Conservation (phyloP, 2,888 invertebrate genomes). For the Polydrusus pterygomalis region DNA sequence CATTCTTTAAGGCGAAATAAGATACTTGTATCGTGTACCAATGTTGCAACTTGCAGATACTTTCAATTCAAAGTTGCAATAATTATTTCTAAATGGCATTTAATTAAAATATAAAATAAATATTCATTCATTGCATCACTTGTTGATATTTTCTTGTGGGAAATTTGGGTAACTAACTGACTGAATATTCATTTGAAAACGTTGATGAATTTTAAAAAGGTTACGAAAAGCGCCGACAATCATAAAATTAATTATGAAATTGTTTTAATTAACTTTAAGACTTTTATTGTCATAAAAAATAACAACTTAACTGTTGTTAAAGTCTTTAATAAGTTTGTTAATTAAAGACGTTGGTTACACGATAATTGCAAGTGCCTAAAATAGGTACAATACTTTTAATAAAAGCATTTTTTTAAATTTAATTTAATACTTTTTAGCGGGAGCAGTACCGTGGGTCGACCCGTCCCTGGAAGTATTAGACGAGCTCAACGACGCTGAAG, state of each 20-base stretch:
- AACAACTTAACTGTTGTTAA: no score
- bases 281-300: no score
- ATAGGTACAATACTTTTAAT: no score
- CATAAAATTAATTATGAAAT: no score
- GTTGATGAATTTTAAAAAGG: background rate
- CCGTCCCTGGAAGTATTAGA: conserved; percentile 81
- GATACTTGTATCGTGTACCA: background rate
- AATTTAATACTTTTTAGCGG: conserved; percentile 16
- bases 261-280: no score
- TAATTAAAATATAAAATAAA: background rate
- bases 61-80: background rate
- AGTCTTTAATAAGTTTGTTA: no score
- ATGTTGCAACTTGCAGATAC: background rate
- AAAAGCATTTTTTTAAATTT: no score
- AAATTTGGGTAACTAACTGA: background rate
- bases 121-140: background rate
- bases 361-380: no score
- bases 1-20: no score
- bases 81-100: background rate
- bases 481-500: conserved; percentile 82
- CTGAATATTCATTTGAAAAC: conserved; percentile 5
- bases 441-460: conserved; percentile 71
- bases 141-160: conserved; percentile 7
- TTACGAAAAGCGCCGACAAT: background rate
- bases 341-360: no score